Conservation (phyloP, 1,140 invertebrate genomes). For the Fopius arisanus region DNA sequence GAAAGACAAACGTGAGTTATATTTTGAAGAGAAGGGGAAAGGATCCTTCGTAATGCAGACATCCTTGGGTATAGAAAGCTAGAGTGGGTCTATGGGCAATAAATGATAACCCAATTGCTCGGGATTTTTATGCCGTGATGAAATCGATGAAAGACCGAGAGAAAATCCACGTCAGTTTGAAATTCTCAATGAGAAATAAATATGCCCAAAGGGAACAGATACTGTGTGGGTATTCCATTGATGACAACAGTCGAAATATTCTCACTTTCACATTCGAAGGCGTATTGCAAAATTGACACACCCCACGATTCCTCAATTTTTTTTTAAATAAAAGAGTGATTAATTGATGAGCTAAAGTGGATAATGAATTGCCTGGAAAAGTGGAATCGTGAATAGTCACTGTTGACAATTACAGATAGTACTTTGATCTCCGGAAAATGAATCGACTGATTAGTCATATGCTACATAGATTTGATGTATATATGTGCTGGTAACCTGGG, state of each 20-base stretch:
- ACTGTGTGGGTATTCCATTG: background rate
- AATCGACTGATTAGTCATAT: background rate
- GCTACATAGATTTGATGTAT: background rate
- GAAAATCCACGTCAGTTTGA: background rate
- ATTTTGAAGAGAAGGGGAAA: background rate
- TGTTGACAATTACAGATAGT: background rate
- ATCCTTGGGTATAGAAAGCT: slow-evolving; percentile 22
- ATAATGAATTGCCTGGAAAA: background rate
- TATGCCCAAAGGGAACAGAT: background rate
- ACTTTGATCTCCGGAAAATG: background rate
- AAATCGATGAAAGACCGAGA: background rate
- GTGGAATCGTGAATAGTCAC: background rate
- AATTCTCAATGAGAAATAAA: background rate
- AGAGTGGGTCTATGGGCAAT: background rate
- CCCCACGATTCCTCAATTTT: background rate
- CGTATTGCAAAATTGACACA: background rate
- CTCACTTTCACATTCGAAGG: background rate
- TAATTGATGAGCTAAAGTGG: too few species aligned
- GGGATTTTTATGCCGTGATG: background rate
- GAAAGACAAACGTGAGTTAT: background rate
- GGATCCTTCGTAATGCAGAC: slow-evolving; percentile 18
- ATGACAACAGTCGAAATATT: background rate
- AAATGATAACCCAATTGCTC: slow-evolving; percentile 14
- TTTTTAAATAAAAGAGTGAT: background rate
- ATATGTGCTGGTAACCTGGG: background rate